Evolutionary conservation across 2,797 vertebrate species (phyloP).

Genomic region (Cephalopachus bancanus): DNA sequence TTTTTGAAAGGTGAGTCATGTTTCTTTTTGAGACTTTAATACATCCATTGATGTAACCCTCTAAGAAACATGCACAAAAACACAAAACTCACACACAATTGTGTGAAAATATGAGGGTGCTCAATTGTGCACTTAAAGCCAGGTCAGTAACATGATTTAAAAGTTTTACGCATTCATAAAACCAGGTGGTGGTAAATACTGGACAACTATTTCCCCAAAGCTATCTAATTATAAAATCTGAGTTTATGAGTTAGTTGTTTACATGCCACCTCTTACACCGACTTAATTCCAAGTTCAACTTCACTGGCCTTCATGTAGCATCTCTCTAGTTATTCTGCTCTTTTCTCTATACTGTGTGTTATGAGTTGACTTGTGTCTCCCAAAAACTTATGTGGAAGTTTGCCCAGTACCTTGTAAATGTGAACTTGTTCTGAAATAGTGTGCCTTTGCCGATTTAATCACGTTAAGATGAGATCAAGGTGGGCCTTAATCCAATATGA

Average conservation of each 20-base stretch:
- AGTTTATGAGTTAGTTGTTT: background rate
- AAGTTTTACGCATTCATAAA: background rate
- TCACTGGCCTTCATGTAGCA: background rate
- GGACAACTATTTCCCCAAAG: background rate
- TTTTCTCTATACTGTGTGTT: background rate
- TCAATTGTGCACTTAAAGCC: background rate
- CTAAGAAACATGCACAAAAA: background rate
- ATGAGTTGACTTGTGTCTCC: background rate
- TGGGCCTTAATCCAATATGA: background rate
- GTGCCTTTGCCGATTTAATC: background rate
- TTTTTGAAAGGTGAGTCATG: background rate
- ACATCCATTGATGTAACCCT: background rate
- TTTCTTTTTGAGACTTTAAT: background rate
- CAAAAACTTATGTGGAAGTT: background rate
- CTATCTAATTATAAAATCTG: background rate
- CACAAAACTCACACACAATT: background rate
- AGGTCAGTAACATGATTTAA: background rate
- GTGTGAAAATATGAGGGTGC: background rate
- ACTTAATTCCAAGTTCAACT: background rate
- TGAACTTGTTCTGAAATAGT: background rate
- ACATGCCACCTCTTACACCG: background rate
- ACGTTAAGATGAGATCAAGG: background rate
- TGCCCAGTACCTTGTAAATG: background rate
- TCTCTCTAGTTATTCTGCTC: background rate
- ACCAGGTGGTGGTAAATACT: background rate